A percentile compares a stretch with the other conserved stretches of the same genome.
These are phyloP conservation scores for Mus spicilegus DNA, from an alignment of 2,113 vertebrate species.

Conservation along the genomic window DNA sequence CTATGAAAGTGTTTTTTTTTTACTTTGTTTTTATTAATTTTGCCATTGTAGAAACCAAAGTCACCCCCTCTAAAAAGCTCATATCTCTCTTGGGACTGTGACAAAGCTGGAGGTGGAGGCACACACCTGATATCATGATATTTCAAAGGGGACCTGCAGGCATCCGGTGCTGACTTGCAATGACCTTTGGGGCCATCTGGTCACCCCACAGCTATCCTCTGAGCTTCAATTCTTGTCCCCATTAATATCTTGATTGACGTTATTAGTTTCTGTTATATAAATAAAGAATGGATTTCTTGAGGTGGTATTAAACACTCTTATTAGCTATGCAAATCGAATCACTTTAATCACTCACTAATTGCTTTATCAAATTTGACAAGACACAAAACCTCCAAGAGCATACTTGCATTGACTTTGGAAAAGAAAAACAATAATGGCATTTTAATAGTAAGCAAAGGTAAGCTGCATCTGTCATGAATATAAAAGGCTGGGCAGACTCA, in stretches of 20 bases:
- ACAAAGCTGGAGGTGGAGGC: background rate
- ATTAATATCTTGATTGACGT: slow-evolving; percentile 46
- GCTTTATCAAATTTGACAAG: slow-evolving; percentile 41
- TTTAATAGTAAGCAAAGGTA: background rate
- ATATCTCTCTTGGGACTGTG: background rate
- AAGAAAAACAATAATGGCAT: slow-evolving; percentile 43
- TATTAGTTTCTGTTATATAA: slow-evolving; percentile 73
- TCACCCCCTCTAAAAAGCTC: background rate
- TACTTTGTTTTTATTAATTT: background rate
- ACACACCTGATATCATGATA: background rate
- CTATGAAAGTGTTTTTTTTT: background rate
- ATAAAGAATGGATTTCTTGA: slow-evolving; percentile 73
- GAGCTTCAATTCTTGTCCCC: slow-evolving; percentile 35
- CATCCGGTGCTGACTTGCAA: background rate
- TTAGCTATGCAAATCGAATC: slow-evolving; percentile 70
- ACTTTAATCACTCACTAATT: slow-evolving; percentile 39
- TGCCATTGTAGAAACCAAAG: background rate
- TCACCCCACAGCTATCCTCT: background rate
- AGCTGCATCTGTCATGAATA: background rate
- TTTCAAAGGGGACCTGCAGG: background rate
- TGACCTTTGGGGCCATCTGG: slow-evolving; percentile 13
- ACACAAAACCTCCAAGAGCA: slow-evolving; percentile 17
- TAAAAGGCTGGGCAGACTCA: background rate
- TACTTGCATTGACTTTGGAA: background rate
- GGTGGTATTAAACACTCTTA: background rate